Conservation (phyloP, 2,888 invertebrate species). For the Phengaris arion region DNA sequence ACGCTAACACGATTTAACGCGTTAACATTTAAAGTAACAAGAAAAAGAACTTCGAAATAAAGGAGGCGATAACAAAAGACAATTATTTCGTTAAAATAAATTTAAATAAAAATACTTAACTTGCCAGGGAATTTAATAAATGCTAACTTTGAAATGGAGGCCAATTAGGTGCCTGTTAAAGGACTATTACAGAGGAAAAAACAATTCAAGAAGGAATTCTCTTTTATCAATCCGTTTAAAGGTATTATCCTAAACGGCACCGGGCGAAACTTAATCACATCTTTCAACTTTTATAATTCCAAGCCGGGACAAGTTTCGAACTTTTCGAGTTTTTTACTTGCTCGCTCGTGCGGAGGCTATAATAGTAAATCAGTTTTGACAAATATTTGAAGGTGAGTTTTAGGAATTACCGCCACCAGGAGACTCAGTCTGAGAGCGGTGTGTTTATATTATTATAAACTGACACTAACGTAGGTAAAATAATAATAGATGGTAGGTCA, state of each 20-base stretch:
- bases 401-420: not conserved
- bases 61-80: not conserved
- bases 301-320: conserved; percentile 23
- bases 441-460: too few species aligned
- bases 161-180: conserved; percentile 26
- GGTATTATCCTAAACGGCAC: conserved; percentile 29
- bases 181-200: conserved; percentile 22
- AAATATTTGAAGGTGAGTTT: conserved; percentile 19
- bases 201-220: conserved; percentile 26
- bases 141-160: conserved; percentile 11
- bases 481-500: too few species aligned
- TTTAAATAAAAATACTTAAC: conserved; percentile 20
- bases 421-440: not conserved
- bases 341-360: not conserved
- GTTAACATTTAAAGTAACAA: not conserved
- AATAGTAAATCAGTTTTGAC: conserved; percentile 19
- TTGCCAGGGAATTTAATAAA: conserved; percentile 11
- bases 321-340: conserved; percentile 9
- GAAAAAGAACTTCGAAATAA: not conserved
- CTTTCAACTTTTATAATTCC: conserved; percentile 30
- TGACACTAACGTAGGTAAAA: too few species aligned
- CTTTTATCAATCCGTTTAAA: conserved; percentile 31
- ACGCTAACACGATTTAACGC: not conserved
- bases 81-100: conserved; percentile 22
- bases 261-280: conserved; percentile 30